These are phyloP conservation scores for Apamea sordens DNA, from an alignment of 2,888 invertebrate species.

Conservation along the genomic window DNA sequence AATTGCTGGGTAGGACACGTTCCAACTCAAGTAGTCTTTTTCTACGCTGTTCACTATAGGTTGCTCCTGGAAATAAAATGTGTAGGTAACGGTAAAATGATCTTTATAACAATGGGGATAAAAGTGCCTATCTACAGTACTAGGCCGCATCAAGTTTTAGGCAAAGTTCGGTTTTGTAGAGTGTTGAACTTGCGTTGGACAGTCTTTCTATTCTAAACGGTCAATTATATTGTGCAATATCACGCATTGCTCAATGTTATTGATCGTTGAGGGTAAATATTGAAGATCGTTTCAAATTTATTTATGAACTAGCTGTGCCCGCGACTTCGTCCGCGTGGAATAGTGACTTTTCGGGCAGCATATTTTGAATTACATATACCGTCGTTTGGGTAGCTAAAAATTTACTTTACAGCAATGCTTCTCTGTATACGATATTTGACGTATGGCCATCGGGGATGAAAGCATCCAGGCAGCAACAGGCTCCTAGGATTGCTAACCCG, in stretches of 20 bases:
- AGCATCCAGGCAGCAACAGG: too few species aligned
- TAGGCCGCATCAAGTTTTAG: background rate
- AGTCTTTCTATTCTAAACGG: background rate
- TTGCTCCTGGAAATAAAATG: constrained; percentile 85
- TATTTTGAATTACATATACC: too few species aligned
- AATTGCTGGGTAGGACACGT: constrained; percentile 92
- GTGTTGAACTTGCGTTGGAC: background rate
- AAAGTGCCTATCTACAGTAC: background rate
- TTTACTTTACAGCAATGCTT: too few species aligned
- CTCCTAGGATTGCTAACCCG: too few species aligned
- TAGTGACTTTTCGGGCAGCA: too few species aligned
- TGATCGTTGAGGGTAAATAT: background rate
- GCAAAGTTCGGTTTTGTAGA: background rate
- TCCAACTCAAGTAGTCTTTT: constrained; percentile 93
- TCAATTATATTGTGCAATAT: background rate
- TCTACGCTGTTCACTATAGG: constrained; percentile 93
- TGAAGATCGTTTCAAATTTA: background rate
- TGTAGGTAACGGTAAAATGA: constrained; percentile 1
- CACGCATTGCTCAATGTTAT: background rate
- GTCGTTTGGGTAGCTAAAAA: too few species aligned
- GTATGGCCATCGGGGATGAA: too few species aligned
- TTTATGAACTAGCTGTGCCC: too few species aligned
- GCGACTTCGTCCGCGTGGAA: too few species aligned
- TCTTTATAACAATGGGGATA: background rate
- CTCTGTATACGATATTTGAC: too few species aligned